Evolutionary conservation across 2,888 invertebrate species (phyloP).

Genomic region (Cephus rjabovi): DNA sequence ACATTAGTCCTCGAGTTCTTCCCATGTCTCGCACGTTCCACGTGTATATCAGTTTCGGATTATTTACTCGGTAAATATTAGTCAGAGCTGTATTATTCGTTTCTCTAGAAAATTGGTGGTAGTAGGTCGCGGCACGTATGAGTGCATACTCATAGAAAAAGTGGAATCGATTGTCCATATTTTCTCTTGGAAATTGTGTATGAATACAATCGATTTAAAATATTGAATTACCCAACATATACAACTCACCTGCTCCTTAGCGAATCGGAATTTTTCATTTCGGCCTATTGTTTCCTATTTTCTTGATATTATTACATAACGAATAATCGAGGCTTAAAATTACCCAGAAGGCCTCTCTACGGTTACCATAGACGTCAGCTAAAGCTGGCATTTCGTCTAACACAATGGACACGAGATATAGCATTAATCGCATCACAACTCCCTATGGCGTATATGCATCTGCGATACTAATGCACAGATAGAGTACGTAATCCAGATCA

Average conservation of each 20-base stretch:
- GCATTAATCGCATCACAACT: conserved; percentile 54
- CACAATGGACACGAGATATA: conserved; percentile 48
- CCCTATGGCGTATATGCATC: conserved; percentile 33
- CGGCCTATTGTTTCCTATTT: no score
- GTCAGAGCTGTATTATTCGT: neutral
- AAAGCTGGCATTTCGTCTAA: conserved; percentile 46
- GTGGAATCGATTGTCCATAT: neutral
- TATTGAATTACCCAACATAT: neutral
- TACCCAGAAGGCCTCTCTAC: conserved; percentile 5
- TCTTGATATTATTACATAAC: neutral
- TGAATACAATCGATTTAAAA: neutral
- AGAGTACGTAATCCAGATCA: conserved; percentile 38
- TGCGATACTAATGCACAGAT: conserved; percentile 26
- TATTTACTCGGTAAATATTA: neutral
- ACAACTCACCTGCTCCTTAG: neutral
- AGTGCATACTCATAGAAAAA: neutral
- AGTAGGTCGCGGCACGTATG: neutral
- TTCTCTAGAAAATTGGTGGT: neutral
- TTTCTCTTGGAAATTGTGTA: neutral
- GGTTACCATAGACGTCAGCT: conserved; percentile 37
- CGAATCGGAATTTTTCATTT: neutral
- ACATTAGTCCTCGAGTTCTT: neutral
- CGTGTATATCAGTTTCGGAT: neutral
- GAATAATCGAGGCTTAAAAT: neutral
- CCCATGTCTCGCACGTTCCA: neutral